Evolutionary conservation across 2,797 vertebrate genomes (phyloP), one percentile per base, ranked within the genome.

Genomic region (Cottoperca gobio): DNA sequence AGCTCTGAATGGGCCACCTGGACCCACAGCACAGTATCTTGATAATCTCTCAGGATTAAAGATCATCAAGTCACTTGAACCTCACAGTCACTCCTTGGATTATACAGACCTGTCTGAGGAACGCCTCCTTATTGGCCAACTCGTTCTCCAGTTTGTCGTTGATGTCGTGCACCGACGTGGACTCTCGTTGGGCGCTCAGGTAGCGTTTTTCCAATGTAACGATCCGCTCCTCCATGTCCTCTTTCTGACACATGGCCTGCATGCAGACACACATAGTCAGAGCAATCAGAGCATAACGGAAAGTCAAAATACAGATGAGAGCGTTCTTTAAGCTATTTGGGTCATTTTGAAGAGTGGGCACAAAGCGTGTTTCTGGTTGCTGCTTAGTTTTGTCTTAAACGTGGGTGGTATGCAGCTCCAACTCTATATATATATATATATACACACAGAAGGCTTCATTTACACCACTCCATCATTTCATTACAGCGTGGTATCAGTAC

Each of bases 201-300:
- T 99, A 99, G 79, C 98, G 97, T 87, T 99, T 99, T 86, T 99
- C 98, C 83, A 99, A 91, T 0, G 98, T 99, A 0, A 98, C 98
- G 69, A 99, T 99, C 60, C 98, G 95, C 86, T 99, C 98, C 93
- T 99, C 98, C 98, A 99, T 99, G 85, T 99, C 98, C 84, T 99
- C 98, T 86, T 99, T 99, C 91, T 99, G 98, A 82, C 98, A 99
- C 97, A 99, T 98, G 72, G 97, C 97, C 98, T 99, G 90, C 23
- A 55, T 12, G 46, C 6, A 53, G 17, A 79, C 60, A 72, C n/a
- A 70, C 54, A 54, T n/a, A 73, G 37, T 61, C 39, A 61, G 16
- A 45, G 28, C 40, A 43, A 21, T 58, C 19, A 49, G 16, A 57
- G 57, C 26, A 68, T 9, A 23, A 7, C 23, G 11, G 21, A 45